Percentiles rank a stretch among this genome's conserved stretches.
Conservation (phyloP, 2,113 vertebrate genomes). For the Lagopus leucura region DNA sequence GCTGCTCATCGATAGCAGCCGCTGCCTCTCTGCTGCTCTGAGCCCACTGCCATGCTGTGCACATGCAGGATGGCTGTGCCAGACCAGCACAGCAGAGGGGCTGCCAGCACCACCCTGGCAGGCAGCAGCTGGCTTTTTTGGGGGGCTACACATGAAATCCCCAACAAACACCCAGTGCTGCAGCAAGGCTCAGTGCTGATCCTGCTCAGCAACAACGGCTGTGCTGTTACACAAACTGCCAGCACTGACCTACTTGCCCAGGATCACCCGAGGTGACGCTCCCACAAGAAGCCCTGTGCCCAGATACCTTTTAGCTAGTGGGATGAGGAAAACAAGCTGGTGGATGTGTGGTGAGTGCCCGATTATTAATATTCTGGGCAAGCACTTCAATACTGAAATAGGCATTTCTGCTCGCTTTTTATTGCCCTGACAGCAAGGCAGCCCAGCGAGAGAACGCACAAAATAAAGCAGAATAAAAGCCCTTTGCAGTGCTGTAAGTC, state of each 20-base stretch:
- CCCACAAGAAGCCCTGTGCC: neutral
- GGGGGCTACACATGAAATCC: neutral
- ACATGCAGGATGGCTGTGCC: neutral
- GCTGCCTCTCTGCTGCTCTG: neutral
- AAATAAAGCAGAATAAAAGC: neutral
- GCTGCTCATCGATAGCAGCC: neutral
- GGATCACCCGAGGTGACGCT: constrained; percentile 40
- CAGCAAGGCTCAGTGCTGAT: neutral
- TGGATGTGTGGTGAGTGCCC: neutral
- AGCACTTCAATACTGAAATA: neutral
- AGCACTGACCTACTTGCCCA: constrained; percentile 46
- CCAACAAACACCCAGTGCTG: no score
- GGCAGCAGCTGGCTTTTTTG: neutral
- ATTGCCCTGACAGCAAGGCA: constrained; percentile 30
- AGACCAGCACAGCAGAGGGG: neutral
- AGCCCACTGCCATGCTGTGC: neutral
- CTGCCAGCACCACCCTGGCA: neutral
- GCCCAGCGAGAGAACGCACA: neutral
- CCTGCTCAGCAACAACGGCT: neutral
- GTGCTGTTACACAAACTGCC: neutral
- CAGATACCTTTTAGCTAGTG: neutral
- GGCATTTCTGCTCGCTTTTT: constrained; percentile 27
- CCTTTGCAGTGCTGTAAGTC: constrained; percentile 8
- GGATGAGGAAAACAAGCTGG: neutral
- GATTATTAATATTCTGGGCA: constrained; percentile 29